Base-by-base conservation (phyloP, 2,888 invertebrate genomes). In the Machimus rusticus region DNA sequence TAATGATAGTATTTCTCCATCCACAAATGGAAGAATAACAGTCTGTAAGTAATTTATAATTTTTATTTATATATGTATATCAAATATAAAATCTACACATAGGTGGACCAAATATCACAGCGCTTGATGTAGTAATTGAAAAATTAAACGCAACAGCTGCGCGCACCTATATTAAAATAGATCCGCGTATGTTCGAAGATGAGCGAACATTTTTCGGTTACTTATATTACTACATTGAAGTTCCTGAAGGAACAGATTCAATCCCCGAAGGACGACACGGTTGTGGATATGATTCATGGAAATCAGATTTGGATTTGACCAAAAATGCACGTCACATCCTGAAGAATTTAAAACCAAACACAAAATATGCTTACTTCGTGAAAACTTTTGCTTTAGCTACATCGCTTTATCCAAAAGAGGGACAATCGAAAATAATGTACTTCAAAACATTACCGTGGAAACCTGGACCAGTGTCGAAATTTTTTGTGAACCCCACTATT, bases 351-450 rank as follows among this genome's bases (percentile, higher is more conserved):
- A 95, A 96, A 90, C 97, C 98, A 0, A 97, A 94, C 93, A 98
- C 98, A 0, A 96, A 96, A 89, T 99, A 99, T 93, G 99, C 98
- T 0, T 96, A 96, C 89, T 99, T 98, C 92, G 97, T 99, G 0
- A 97, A 97, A 93, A 98, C 99, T 0, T 96, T 97, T 90, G 98
- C 97, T 2, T 95, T 97, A 87, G 94, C 96, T 16, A 95, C 96
- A 84, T 96, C 96, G 91, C 94, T 94, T 31, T 87, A 89, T 81
- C 89, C 90, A 90, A 94, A 94, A 81, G 98, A 98, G 51, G 98
- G 97, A 2, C 96, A 97, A 92, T 98, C 98, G 90, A 93, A 94
- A 12, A 95, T 99, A 85, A 93, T 95, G 74, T 99, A 98, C 93
- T 97, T 99, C 92, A 96, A 95, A 78, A 95, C 95, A 86, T 8